Evolutionary conservation across 2,113 vertebrate species (phyloP).

Genomic region (Gorsachius goisagi): DNA sequence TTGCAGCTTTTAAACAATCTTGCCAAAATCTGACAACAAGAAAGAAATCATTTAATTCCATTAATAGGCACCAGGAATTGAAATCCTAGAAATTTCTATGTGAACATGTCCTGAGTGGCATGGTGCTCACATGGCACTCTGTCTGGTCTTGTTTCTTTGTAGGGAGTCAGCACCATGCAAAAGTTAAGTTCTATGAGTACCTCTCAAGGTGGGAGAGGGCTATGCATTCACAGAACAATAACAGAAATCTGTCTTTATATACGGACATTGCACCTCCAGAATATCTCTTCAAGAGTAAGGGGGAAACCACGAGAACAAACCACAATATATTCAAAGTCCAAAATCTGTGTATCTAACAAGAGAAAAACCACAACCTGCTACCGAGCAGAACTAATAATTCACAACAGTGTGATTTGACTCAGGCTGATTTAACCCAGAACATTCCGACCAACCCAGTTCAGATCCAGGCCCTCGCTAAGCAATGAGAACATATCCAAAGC

Average conservation of each 20-base stretch:
- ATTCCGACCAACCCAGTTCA: not conserved
- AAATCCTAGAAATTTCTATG: not conserved
- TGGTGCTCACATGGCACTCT: not conserved
- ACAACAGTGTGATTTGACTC: not conserved
- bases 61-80: not conserved
- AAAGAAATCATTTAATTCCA: not conserved
- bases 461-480: not conserved
- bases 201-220: not conserved
- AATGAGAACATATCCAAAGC: fast-evolving
- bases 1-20: not conserved
- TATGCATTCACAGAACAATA: not conserved
- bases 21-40: not conserved
- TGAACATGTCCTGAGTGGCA: not conserved
- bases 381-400: not conserved
- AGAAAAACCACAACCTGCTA: not conserved
- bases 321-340: not conserved
- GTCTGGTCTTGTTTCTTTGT: not conserved
- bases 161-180: not conserved
- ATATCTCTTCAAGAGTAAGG: not conserved
- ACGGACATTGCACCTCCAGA: not conserved
- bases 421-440: not conserved
- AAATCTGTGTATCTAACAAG: fast-evolving
- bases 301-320: not conserved
- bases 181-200: not conserved
- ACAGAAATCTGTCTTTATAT: not conserved